A percentile compares a stretch with the other conserved stretches of the same genome.
Conservation (phyloP, 2,113 vertebrate species). For the Nycticorax nycticorax region DNA sequence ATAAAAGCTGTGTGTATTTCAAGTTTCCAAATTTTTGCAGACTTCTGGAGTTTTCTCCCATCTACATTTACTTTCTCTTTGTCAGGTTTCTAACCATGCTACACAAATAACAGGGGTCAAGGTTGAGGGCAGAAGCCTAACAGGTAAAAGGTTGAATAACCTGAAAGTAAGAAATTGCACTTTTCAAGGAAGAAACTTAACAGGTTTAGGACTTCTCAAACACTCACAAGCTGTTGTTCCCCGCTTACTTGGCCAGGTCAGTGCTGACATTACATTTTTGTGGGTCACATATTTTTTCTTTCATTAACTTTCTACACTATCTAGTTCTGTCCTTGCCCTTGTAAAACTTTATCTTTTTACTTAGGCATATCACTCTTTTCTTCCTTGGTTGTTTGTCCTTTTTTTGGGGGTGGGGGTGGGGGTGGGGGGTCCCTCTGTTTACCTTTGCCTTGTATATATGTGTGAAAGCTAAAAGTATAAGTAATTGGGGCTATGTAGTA, state of each 20-base stretch:
- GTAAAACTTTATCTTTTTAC: constrained; percentile 36
- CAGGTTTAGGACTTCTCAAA: constrained; percentile 63
- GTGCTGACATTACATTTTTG: constrained; percentile 45
- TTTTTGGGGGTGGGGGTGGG: too few species aligned
- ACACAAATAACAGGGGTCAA: constrained; percentile 82
- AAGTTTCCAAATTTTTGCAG: constrained; percentile 13
- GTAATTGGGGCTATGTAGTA: background rate
- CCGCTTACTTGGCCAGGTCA: constrained; percentile 1
- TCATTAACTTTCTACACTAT: constrained; percentile 29
- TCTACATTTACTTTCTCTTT: constrained; percentile 71
- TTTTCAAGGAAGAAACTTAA: constrained; percentile 75
- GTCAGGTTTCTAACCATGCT: constrained; percentile 82
- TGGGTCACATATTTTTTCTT: constrained; percentile 7
- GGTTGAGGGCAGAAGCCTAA: constrained; percentile 76
- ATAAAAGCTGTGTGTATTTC: constrained; percentile 22
- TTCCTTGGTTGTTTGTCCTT: background rate
- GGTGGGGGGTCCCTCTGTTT: background rate
- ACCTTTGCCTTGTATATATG: background rate
- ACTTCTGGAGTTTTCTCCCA: constrained; percentile 53
- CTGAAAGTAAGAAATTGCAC: constrained; percentile 78
- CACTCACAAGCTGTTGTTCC: background rate
- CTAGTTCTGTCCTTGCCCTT: constrained; percentile 40
- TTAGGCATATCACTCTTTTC: background rate
- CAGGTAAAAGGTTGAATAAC: constrained; percentile 89
- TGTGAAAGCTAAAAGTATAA: background rate